phyloP scores from a whole-genome alignment of 1,140 invertebrate species.

The Lamellibrachia luymesi region DNA sequence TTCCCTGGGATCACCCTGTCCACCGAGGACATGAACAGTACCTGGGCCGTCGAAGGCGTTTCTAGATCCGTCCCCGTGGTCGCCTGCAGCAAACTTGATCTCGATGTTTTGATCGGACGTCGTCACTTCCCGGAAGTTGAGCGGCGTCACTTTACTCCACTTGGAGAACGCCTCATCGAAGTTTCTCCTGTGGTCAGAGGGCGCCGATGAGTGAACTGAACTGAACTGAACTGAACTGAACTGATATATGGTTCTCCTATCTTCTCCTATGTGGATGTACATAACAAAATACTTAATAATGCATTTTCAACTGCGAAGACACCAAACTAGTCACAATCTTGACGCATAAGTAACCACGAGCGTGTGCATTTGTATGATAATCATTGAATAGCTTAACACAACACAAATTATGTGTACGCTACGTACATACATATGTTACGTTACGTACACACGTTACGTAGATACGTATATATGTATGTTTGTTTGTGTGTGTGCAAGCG shows the following conservation, averaged over 20 bases:
- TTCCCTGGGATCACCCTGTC: background rate
- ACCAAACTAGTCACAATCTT: no score
- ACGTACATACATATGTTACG: background rate
- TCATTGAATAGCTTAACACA: no score
- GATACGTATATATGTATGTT: background rate
- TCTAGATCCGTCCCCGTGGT: conserved; percentile 22
- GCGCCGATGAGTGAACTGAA: background rate
- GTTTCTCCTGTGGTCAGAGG: conserved; percentile 6
- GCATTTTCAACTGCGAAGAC: background rate
- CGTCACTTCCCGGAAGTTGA: conserved; percentile 18
- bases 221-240: background rate
- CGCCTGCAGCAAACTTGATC: conserved; percentile 20
- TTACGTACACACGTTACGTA: background rate
- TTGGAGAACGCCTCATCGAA: conserved; percentile 23
- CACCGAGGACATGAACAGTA: background rate
- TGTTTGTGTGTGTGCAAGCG: background rate
- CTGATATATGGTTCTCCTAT: background rate
- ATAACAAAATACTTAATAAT: background rate
- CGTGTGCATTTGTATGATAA: background rate
- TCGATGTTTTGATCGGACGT: conserved; percentile 17
- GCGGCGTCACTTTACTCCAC: conserved; percentile 23
- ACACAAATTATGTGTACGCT: background rate
- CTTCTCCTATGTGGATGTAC: background rate
- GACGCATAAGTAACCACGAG: no score
- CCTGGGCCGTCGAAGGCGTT: conserved; percentile 28